These are phyloP conservation scores for Montipora sp. DNA, from an alignment of 64 coral and sea anemone species.

Conservation along the genomic window DNA sequence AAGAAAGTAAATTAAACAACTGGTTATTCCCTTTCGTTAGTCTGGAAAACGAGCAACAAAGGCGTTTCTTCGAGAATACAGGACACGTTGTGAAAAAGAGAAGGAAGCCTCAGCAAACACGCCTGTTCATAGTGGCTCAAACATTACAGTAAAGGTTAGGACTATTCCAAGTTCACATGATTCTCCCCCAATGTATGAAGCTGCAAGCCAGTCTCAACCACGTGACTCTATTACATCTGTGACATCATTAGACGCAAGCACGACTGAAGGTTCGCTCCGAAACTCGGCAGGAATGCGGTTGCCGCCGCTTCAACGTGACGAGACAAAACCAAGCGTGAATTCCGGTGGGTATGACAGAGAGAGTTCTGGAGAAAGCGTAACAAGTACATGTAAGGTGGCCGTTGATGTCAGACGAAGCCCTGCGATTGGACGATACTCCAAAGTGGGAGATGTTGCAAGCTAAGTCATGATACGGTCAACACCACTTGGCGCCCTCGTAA, in stretches of 20 bases:
- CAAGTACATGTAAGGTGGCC: conserved; percentile 79
- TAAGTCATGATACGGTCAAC: background rate
- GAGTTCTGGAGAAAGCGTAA: conserved; percentile 74
- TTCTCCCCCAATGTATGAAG: background rate
- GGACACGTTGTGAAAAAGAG: background rate
- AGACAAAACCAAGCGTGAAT: background rate
- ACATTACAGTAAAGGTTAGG: conserved; percentile 7
- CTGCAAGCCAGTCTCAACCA: background rate
- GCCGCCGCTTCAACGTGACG: background rate
- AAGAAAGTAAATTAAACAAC: background rate
- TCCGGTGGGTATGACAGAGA: background rate
- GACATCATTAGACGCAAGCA: conserved; percentile 26
- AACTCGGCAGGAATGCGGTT: background rate
- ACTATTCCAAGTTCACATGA: background rate
- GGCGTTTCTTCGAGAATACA: conserved; percentile 89
- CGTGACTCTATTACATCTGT: conserved; percentile 22
- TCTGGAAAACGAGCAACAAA: conserved; percentile 93
- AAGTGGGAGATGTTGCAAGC: conserved; percentile 27
- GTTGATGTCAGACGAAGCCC: conserved; percentile 78
- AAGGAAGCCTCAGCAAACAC: background rate
- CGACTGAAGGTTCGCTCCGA: background rate
- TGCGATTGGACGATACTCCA: conserved; percentile 10
- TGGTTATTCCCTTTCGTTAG: conserved; percentile 26
- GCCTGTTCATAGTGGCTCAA: background rate
- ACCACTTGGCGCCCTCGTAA: too few species aligned